Conservation (phyloP, 2,888 invertebrate genomes). For the Cheilosia urbana region DNA sequence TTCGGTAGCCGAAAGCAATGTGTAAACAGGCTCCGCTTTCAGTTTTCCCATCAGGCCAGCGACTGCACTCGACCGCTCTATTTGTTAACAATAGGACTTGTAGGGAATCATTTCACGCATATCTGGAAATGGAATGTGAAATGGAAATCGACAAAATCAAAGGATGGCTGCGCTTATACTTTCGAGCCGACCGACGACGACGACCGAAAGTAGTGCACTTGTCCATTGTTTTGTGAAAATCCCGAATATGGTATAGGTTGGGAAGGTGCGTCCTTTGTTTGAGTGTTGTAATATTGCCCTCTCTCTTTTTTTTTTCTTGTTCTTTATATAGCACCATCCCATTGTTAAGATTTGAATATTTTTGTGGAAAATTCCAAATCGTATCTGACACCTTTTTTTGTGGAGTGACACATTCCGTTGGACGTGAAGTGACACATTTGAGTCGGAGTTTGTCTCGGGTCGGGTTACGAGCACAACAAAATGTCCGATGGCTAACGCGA, state of each 20-base stretch:
- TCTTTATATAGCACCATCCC: conserved; percentile 25
- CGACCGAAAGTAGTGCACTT: conserved; percentile 64
- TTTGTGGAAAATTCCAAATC: conserved; percentile 15
- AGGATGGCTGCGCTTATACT: conserved; percentile 18
- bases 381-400: conserved; percentile 59
- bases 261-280: conserved; percentile 54
- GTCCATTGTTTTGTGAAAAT: conserved; percentile 62
- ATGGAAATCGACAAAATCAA: conserved; percentile 35
- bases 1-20: conserved; percentile 67
- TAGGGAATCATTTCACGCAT: conserved; percentile 70
- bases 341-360: conserved; percentile 64
- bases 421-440: conserved; percentile 53
- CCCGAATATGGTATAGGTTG: conserved; percentile 10
- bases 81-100: conserved; percentile 58
- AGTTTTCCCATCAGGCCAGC: conserved; percentile 63
- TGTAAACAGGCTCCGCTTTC: conserved; percentile 63
- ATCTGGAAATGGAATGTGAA: conserved; percentile 64
- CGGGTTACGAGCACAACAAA: conserved; percentile 45
- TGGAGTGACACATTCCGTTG: conserved; percentile 42
- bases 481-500: conserved; percentile 63
- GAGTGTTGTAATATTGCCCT: conserved; percentile 72
- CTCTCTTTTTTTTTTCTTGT: background rate
- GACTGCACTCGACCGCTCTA: background rate
- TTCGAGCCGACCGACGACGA: conserved; percentile 18
- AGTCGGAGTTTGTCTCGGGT: conserved; percentile 29